Percentiles rank a stretch among this genome's conserved stretches.
Evolutionary conservation across 2,113 vertebrate genomes (phyloP).

Genomic region (Sinosuthora webbiana): DNA sequence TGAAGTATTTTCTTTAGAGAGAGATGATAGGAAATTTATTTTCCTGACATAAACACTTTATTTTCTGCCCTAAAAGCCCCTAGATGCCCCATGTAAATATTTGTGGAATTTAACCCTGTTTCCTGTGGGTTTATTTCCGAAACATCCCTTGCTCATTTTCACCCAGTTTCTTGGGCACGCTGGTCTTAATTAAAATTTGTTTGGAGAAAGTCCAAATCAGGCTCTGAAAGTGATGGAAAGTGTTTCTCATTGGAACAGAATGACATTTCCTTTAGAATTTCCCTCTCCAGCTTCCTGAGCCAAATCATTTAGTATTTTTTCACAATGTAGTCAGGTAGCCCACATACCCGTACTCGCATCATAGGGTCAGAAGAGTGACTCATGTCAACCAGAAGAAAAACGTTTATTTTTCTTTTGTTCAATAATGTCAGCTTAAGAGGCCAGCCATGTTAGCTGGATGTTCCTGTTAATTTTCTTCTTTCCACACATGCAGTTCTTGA

Average conservation of each 20-base stretch:
- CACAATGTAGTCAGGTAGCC: background rate
- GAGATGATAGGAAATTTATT: background rate
- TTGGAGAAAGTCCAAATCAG: background rate
- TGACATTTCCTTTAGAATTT: background rate
- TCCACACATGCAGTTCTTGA: constrained; percentile 84
- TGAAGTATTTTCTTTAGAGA: background rate
- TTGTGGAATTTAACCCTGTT: background rate
- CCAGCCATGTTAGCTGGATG: background rate
- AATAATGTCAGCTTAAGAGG: background rate
- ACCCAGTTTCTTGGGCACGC: background rate
- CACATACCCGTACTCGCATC: background rate
- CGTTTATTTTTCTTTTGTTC: constrained; percentile 5
- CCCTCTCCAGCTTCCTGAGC: background rate
- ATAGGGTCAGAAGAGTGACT: constrained; percentile 10
- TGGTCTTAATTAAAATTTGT: background rate
- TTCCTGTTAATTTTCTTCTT: constrained; percentile 25
- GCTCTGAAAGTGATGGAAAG: background rate
- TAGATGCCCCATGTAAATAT: background rate
- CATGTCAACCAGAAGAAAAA: background rate
- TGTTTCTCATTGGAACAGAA: background rate
- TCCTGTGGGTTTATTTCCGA: background rate
- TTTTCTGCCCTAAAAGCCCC: background rate
- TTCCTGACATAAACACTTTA: background rate
- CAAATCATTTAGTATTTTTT: background rate
- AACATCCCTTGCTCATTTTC: background rate